Base-by-base conservation (phyloP, 2,113 vertebrate species). In the Pteruthius melanotis region DNA sequence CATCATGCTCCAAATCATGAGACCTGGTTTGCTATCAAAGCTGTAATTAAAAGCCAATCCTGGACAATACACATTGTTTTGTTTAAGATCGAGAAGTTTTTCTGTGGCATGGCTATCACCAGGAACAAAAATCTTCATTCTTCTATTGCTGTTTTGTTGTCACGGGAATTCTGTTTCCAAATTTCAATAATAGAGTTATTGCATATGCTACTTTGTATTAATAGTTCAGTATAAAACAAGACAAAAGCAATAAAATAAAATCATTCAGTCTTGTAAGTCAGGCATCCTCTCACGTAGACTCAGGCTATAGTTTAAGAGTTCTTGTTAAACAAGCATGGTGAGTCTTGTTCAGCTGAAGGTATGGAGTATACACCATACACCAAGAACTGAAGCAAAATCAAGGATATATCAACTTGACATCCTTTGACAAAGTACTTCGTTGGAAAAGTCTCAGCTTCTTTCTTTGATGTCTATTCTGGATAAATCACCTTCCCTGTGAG, bases 151-250 rank as follows among this genome's bases (percentile, higher is more conserved):
- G 5, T 80, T 90, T 35, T 47, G 50, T 47, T 77, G 54, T 33
- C 31, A 22, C 9, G 22, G 83, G 76, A 94, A 87, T 78, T 89
- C 71, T 49, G 4, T 63, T 92, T 87, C n/a, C 63, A 81, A 77
- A 80, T 77, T 53, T 50, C 71, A 50, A 83, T 80, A 75, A 77
- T 0, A 1, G n/a, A 70, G 37, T 77, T 81, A 92, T 87, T 93
- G 56, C 35, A 0, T 86, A 54, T 11, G 23, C 60, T 94, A 64
- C n/a, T 92, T 76, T 18, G 39, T 70, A 59, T 90, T 95, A 90
- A 90, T n/a, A 94, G 57, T 70, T 90, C 64, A 44, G 56, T 93
- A 90, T 84, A 97, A 97, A 97, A 96, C 44, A 95, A 84, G 60
- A 87, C 56, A 89, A 92, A 90, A 78, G 47, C 64, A 92, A 54